Conservation (phyloP, 2,797 vertebrate genomes). For the Coracias cyanogaster region DNA sequence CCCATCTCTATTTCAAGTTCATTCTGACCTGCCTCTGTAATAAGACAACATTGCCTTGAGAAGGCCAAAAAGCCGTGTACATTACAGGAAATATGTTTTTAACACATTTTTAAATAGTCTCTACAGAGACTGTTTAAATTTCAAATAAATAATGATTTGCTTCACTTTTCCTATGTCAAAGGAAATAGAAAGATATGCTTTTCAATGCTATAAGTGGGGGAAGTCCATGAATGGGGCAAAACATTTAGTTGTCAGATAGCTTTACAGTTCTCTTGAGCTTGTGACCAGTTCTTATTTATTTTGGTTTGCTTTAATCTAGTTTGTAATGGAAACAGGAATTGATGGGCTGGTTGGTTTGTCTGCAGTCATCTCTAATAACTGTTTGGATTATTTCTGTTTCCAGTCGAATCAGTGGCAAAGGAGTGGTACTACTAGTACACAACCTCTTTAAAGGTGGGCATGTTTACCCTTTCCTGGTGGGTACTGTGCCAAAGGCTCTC, state of each 20-base stretch:
- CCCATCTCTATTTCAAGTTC: neutral
- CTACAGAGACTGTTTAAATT: neutral
- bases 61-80: neutral
- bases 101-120: no score
- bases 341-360: neutral
- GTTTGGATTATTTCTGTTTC: neutral
- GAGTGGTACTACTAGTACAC: neutral
- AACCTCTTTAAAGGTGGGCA: no score
- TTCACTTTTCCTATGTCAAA: neutral
- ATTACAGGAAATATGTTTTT: neutral
- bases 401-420: neutral
- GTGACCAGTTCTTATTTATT: neutral
- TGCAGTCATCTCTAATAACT: neutral
- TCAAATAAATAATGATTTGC: neutral
- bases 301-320: neutral
- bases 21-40: neutral
- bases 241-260: neutral
- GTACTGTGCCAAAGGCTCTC: accelerated
- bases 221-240: neutral
- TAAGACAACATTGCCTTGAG: neutral
- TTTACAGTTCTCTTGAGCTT: neutral
- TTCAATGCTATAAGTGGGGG: neutral
- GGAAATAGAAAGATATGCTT: neutral
- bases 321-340: neutral
- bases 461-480: accelerated